Base-by-base conservation (phyloP, 1,140 invertebrate genomes). In the Ceratitis capitata region DNA sequence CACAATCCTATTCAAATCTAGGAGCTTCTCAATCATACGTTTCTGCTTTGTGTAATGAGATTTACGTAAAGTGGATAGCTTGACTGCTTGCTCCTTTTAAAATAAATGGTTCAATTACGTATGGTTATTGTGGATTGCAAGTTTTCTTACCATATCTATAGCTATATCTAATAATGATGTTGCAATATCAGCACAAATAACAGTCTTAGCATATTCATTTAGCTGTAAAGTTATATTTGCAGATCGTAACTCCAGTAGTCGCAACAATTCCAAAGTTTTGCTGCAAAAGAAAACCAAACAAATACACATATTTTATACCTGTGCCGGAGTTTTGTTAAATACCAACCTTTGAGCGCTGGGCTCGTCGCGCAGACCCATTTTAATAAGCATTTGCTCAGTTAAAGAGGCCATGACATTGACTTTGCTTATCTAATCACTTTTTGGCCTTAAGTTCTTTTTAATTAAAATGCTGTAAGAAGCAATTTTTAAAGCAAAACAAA, bases 11-110 rank as follows among this genome's bases (percentile, higher is more conserved):
- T 92, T 91, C 0, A 93, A 84, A 85, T 92, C 89, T 2, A 93
- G 87, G 0, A 92, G 85, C 85, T 92, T 92, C 85, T 92, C 90
- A 23, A 92, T 89, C 86, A 89, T 92, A 53, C 92, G 90, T 83
- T 91, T 90, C 58, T 89, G 89, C 56, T 92, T 92, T 61, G 89
- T 86, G 87, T 93, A 92, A 49, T 89, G 87, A 5, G 86, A 88
- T 87, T 92, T 92, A 16, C 90, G 89, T 6, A 93, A 58, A 5
- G 88, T 89, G 9, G 92, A 92, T 10, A 93, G 39, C 83, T 92
- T 92, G 5, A 92, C 45, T 2, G 91, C 91, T 47, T 89, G 89
- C 74, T 91, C 90, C 88, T 93, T n/a, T n/a, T 47, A 42, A 26
- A 35, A 23, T 32, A 32, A 4, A 56, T 26, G 58, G 51, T 45